Base-by-base conservation (phyloP, 2,113 vertebrate species). In the Xiphias gladius region DNA sequence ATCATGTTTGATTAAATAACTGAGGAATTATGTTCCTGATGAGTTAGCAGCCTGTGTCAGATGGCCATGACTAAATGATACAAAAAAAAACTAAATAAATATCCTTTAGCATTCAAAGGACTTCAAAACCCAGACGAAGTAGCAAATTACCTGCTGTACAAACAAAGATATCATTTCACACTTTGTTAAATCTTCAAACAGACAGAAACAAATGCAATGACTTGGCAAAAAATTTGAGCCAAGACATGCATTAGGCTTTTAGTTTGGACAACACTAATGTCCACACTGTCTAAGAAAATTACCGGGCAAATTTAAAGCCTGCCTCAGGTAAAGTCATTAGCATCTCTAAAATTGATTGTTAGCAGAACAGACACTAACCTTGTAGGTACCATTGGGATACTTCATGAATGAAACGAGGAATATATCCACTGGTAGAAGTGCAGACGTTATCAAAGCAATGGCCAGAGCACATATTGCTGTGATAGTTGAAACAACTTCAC, bases 341-440 rank as follows among this genome's bases (percentile, higher is more conserved):
- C 39, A 43, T 82, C 50, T 63, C 39, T 68, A 37, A 46, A 82
- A 77, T 39, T 65, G 61, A 87, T 82, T 48, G 62, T 70, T 75
- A 82, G 26, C 22, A 41, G 41, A 80, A 81, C 12, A 24, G 67
- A 79, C 68, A 91, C 88, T 73, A 95, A 99, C 98, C 97, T 99
- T 99, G 94, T 98, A 99, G 73, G 98, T 98, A n/a, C 98, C 98
- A 88, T 99, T 98, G 83, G 94, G 95, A 86, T 97, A 95, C 93
- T 99, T 99, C 97, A 99, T 98, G 83, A 97, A 99, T 0, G 98
- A 99, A 88, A 99, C 98, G 61, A 99, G 94, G 87, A 99, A 99
- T 91, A 99, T 99, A 83, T 99, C 98, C 93, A 99, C 97, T 4
- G 98, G 98, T 28, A 99, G 93, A 7, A 99, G 96, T 0, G 99